A percentile compares a stretch with the other conserved stretches of the same genome.
These are phyloP conservation scores for Centropus unirufus DNA, from an alignment of 2,113 vertebrate genomes.

Conservation along the genomic window DNA sequence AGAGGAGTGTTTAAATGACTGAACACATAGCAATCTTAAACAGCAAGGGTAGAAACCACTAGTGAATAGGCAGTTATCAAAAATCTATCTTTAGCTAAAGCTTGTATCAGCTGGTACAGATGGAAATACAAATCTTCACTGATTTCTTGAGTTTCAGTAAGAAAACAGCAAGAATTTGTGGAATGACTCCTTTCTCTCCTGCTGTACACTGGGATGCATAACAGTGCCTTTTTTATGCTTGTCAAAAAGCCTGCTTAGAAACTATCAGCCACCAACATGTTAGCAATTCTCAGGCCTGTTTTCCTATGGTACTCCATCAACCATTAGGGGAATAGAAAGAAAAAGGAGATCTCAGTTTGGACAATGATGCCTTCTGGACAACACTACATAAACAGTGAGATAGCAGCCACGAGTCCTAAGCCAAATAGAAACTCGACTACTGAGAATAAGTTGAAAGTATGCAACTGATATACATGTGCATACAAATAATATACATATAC, in stretches of 20 bases:
- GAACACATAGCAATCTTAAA: not conserved
- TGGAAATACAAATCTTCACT: not conserved
- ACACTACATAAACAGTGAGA: not conserved
- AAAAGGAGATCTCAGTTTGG: not conserved
- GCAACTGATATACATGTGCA: not conserved
- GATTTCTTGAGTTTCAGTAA: not conserved
- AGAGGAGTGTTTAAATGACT: not conserved
- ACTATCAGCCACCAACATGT: not conserved
- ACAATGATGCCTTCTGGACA: not conserved
- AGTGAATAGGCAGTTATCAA: not conserved
- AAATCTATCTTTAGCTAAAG: not conserved
- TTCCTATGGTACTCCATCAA: not conserved
- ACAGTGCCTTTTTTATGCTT: not conserved
- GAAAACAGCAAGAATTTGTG: not conserved
- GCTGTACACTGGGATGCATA: not conserved
- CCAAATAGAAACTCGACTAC: not conserved
- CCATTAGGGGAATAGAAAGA: not conserved
- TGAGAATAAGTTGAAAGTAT: not conserved
- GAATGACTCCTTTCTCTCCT: not conserved
- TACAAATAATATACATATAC: too few relatives aligned
- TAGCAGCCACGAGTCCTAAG: not conserved
- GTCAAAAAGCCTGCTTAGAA: not conserved
- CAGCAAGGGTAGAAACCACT: not conserved
- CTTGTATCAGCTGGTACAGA: not conserved
- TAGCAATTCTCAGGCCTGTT: not conserved